Evolutionary conservation across 1,140 invertebrate genomes (phyloP).

Genomic region (Ceratitis capitata): DNA sequence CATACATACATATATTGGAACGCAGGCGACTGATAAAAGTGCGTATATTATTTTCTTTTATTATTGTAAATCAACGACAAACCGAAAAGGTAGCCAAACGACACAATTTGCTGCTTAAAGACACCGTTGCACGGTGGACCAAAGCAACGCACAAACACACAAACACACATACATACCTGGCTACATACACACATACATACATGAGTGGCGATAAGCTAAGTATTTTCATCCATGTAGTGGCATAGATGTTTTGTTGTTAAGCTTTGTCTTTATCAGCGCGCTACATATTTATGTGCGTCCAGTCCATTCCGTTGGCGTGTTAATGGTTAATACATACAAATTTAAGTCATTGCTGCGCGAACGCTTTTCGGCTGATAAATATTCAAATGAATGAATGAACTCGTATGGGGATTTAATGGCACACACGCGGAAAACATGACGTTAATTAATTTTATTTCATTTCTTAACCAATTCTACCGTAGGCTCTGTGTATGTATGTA

Average conservation of each 20-base stretch:
- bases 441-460: constrained; percentile 38
- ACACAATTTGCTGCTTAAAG: constrained; percentile 1
- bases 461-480: background rate
- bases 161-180: no score
- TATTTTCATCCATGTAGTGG: background rate
- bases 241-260: background rate
- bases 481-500: no score
- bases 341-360: background rate
- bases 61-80: background rate
- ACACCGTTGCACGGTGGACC: background rate
- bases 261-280: background rate
- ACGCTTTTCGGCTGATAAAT: constrained; percentile 12
- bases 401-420: constrained; percentile 1
- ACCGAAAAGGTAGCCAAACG: background rate
- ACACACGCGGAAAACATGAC: constrained; percentile 29
- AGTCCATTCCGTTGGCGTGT: constrained; percentile 13
- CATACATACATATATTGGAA: no score
- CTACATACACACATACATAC: background rate
- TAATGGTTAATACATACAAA: constrained; percentile 22
- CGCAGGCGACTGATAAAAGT: background rate
- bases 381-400: constrained; percentile 32
- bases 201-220: background rate
- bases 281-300: constrained; percentile 18
- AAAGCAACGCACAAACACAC: background rate
- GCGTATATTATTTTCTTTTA: background rate